Evolutionary conservation across 2,797 vertebrate species (phyloP), one percentile per base, ranked within the genome.

Genomic region (Acanthopagrus latus): DNA sequence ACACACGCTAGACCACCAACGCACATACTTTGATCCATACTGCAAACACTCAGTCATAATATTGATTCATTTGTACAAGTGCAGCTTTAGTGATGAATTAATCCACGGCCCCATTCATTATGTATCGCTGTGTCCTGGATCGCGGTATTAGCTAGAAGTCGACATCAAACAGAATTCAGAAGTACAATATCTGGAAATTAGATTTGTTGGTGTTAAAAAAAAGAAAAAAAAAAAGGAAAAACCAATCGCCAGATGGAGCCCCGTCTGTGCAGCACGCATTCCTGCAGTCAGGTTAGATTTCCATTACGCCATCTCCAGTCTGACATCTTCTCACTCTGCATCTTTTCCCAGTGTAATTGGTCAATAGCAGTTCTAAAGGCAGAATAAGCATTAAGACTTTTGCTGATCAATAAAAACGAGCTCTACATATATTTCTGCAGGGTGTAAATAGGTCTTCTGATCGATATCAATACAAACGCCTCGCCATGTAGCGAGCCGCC

Each of bases 371-470:
- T 75, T 86, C 85, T 63, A 73, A 76, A 74, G 56, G 50, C 59
- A 54, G 56, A 79, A 59, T 46, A 69, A 80, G 14, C 29, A 33
- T 6, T 44, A 67, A 64, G 46, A 69, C 43, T 66, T 66, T 65
- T 54, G n/a, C 33, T 18, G 43, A 76, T 84, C 76, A 57, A 83
- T 86, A 25, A 25, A 70, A 76, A 64, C 64, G 25, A 77, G 80
- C 79, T 74, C 59, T 41, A 54, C 71, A 80, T 64, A 66, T 55
- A 73, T 41, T 56, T 84, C 83, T 80, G 50, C 78, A 64, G 44
- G 23, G 69, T 29, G 60, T 82, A 73, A 65, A 64, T 20, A 16
- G 21, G 51, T 9, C 25, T 74, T 41, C 38, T 67, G 50, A 68
- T 68, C 25, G 46, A 54, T 56, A 82, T 86, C 62, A 20, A 80